Evolutionary conservation across 1,140 invertebrate species (phyloP).

Genomic region (Drosophila miranda): DNA sequence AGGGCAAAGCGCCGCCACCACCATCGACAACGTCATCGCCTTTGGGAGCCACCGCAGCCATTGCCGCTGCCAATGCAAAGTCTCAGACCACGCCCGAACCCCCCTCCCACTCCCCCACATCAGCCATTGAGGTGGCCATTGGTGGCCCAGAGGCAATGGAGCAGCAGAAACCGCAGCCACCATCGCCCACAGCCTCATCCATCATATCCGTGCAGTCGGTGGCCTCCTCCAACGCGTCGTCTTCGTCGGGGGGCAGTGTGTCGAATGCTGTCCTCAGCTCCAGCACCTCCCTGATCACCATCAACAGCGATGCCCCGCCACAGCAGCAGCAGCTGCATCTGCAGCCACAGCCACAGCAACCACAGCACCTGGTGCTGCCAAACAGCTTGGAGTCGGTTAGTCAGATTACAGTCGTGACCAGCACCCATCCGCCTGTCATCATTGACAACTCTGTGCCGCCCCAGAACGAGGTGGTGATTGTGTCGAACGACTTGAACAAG

Average conservation of each 20-base stretch:
- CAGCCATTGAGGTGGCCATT: conserved; percentile 80
- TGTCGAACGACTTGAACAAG: conserved; percentile 89
- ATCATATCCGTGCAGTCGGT: conserved; percentile 74
- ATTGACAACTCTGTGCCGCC: conserved; percentile 83
- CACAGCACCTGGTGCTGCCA: conserved; percentile 82
- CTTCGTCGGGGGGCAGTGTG: conserved; percentile 50
- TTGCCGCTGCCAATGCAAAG: conserved; percentile 16
- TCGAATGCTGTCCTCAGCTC: conserved; percentile 63
- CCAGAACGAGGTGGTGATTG: conserved; percentile 89
- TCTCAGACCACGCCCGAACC: conserved; percentile 16
- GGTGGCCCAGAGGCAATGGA: conserved; percentile 52
- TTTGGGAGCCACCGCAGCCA: conserved; percentile 25
- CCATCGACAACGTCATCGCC: conserved; percentile 66
- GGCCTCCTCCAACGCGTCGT: conserved; percentile 55
- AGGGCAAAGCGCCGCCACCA: conserved; percentile 88
- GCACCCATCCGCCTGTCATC: conserved; percentile 90
- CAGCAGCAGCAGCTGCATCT: conserved; percentile 40
- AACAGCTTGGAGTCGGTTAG: conserved; percentile 89
- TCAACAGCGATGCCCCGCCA: conserved; percentile 71
- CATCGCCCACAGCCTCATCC: conserved; percentile 83
- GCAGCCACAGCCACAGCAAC: conserved; percentile 27
- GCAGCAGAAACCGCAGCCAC: conserved; percentile 78
- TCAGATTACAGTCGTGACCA: conserved; percentile 91
- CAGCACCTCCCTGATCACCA: conserved; percentile 77
- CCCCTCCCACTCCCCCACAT: conserved; percentile 37